phyloP scores from a whole-genome alignment of 2,888 invertebrate species.

The Resseliella maxima region DNA sequence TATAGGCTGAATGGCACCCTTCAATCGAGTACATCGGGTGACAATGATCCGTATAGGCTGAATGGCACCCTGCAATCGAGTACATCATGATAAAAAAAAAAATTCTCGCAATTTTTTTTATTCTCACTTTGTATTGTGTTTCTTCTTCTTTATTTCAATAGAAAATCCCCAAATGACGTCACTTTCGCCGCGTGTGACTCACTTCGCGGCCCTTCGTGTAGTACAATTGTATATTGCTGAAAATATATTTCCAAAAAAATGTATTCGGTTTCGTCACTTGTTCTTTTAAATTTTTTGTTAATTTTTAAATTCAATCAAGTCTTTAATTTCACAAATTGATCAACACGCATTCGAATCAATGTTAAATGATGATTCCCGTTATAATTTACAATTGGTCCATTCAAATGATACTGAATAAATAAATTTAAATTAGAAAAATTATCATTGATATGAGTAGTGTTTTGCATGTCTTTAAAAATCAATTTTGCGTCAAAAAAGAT shows the following conservation, averaged over 20 bases:
- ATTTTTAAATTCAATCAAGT: background rate
- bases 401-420: background rate
- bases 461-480: constrained; percentile 29
- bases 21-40: background rate
- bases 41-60: background rate
- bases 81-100: background rate
- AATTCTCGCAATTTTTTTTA: too few species aligned
- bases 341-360: background rate
- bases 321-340: constrained; percentile 15
- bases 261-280: background rate
- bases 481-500: background rate
- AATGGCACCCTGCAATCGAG: background rate
- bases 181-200: background rate
- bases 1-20: background rate
- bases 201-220: background rate
- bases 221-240: background rate
- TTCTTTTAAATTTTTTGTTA: too few species aligned
- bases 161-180: background rate
- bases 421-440: background rate
- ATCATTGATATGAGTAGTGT: background rate
- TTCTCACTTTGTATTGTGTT: background rate
- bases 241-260: background rate
- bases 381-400: background rate
- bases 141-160: too few species aligned
- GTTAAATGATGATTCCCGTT: background rate